Percentiles rank a stretch among this genome's conserved stretches.
Evolutionary conservation across 2,113 vertebrate genomes (phyloP).

Genomic region (Tragelaphus buxtoni): DNA sequence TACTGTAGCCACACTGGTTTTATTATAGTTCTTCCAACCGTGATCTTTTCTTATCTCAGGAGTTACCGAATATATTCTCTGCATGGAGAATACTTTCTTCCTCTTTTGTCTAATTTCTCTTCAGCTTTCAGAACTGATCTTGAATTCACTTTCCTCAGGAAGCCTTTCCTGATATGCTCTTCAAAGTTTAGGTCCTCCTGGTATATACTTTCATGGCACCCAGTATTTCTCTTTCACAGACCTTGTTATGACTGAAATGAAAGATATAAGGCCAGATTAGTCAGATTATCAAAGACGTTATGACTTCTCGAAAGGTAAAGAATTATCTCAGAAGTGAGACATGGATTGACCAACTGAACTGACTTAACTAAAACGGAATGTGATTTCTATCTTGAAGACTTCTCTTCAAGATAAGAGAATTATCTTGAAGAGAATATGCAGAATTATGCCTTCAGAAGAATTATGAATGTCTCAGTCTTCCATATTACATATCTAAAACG

Average conservation of each 20-base stretch:
- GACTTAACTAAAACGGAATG: background rate
- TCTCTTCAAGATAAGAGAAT: background rate
- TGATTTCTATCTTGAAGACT: slow-evolving; percentile 29
- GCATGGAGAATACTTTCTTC: background rate
- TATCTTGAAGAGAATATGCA: background rate
- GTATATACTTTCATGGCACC: background rate
- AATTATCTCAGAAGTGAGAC: slow-evolving; percentile 18
- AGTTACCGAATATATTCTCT: background rate
- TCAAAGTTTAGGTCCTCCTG: background rate
- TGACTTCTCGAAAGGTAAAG: slow-evolving; percentile 21
- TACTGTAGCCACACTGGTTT: background rate
- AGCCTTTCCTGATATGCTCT: background rate
- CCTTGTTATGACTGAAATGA: background rate
- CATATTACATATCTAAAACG: background rate
- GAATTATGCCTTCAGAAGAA: background rate
- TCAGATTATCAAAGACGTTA: slow-evolving; percentile 15
- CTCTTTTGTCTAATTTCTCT: slow-evolving; percentile 8
- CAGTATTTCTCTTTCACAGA: background rate
- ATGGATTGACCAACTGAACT: background rate
- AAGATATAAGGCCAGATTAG: slow-evolving; percentile 5
- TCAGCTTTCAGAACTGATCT: slow-evolving; percentile 10
- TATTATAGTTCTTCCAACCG: background rate
- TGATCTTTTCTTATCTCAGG: background rate
- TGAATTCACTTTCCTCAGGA: slow-evolving; percentile 35
- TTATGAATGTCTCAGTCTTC: background rate